These are phyloP conservation scores for Xestia sexstrigata DNA, from an alignment of 2,888 invertebrate genomes.

Conservation along the genomic window DNA sequence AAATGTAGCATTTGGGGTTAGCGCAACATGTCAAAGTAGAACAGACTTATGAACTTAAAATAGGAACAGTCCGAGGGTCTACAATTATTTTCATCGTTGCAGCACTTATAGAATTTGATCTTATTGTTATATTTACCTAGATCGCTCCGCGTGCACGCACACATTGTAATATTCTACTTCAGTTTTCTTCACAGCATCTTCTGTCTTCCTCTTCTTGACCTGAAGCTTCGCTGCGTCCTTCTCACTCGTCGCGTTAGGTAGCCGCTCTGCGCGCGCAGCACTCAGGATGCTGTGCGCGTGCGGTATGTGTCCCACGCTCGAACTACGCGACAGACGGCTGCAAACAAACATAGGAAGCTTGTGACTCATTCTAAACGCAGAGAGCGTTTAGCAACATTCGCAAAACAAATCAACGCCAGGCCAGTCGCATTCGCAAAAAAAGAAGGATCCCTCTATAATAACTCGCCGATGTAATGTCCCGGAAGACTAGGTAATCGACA, in stretches of 20 bases:
- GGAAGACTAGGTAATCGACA: slow-evolving; percentile 28
- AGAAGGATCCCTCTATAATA: slow-evolving; percentile 83
- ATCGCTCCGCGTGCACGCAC: slow-evolving; percentile 97
- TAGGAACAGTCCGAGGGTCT: not conserved
- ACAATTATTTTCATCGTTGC: not conserved
- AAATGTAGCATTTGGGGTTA: not conserved
- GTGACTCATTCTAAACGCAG: slow-evolving; percentile 48
- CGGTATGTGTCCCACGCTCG: slow-evolving; percentile 90
- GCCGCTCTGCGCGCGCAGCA: slow-evolving; percentile 84
- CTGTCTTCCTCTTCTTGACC: slow-evolving; percentile 96
- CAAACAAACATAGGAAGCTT: slow-evolving; percentile 65
- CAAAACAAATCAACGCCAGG: slow-evolving; percentile 72
- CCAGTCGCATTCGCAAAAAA: slow-evolving; percentile 72
- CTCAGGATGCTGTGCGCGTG: slow-evolving; percentile 88
- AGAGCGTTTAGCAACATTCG: slow-evolving; percentile 68
- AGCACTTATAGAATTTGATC: not conserved
- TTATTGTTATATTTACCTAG: slow-evolving; percentile 90
- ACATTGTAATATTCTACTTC: slow-evolving; percentile 98
- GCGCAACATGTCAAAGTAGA: not conserved
- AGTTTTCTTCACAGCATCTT: slow-evolving; percentile 97
- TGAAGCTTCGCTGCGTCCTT: slow-evolving; percentile 94
- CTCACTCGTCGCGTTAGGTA: slow-evolving; percentile 84
- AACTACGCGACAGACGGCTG: slow-evolving; percentile 89
- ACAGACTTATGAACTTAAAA: not conserved
- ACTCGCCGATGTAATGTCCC: slow-evolving; percentile 59